phyloP scores from a whole-genome alignment of 2,797 vertebrate genomes.

The Protosalanx chinensis region DNA sequence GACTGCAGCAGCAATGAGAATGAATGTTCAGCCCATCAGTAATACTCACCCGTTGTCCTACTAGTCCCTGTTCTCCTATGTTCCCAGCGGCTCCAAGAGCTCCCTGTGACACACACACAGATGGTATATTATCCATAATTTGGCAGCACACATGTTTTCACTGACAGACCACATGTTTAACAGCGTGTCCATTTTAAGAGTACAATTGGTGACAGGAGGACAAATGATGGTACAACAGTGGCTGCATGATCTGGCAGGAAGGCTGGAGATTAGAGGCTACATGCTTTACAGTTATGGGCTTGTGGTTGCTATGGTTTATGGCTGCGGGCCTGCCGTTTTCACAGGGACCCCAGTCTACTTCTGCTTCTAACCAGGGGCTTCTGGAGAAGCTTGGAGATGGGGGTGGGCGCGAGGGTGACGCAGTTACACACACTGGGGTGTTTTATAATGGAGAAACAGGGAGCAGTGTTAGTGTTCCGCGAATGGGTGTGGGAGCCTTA shows the following conservation, averaged over 20 bases:
- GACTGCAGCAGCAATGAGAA: neutral
- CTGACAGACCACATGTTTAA: slow-evolving; percentile 3
- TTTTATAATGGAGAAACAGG: neutral
- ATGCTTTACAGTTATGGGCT: neutral
- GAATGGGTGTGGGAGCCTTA: neutral
- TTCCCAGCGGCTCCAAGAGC: slow-evolving; percentile 81
- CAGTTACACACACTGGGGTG: slow-evolving; percentile 1
- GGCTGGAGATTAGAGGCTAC: neutral
- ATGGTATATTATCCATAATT: neutral
- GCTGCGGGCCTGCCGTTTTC: slow-evolving; percentile 8
- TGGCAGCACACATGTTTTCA: slow-evolving; percentile 8
- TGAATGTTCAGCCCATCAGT: neutral
- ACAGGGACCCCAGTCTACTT: slow-evolving; percentile 9
- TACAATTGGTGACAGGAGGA: neutral
- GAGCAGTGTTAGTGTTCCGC: neutral
- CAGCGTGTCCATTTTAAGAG: slow-evolving; percentile 3
- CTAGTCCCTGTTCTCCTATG: slow-evolving; percentile 87
- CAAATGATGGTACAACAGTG: neutral
- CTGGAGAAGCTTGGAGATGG: neutral
- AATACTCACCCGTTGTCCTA: slow-evolving; percentile 84
- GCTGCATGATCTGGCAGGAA: neutral
- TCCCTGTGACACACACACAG: slow-evolving; percentile 72
- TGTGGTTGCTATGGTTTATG: neutral
- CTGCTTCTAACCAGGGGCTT: slow-evolving; percentile 1
- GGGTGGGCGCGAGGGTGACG: neutral